These are phyloP conservation scores for Heliconius erato DNA, from an alignment of 2,888 invertebrate species.

Conservation along the genomic window DNA sequence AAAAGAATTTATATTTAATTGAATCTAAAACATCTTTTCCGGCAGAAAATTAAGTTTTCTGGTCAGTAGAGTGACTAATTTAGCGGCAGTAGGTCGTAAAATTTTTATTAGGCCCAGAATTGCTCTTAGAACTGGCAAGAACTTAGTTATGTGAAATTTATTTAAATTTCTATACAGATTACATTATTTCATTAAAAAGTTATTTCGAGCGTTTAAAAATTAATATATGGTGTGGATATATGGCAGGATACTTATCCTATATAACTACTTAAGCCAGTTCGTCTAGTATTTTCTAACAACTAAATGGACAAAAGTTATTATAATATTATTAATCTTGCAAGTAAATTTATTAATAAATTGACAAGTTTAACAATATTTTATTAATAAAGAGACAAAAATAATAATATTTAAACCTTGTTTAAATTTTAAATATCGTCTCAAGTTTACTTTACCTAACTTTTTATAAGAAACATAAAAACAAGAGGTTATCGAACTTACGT, in stretches of 20 bases:
- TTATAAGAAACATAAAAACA: background rate
- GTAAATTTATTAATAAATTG: background rate
- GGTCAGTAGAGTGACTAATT: constrained; percentile 30
- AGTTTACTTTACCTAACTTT: background rate
- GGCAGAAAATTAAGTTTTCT: constrained; percentile 31
- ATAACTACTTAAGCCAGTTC: too few species aligned
- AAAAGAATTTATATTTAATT: constrained; percentile 14
- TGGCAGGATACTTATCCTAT: too few species aligned
- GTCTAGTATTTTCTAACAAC: too few species aligned
- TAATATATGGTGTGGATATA: background rate
- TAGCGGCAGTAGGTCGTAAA: constrained; percentile 24
- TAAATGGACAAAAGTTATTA: too few species aligned
- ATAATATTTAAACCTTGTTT: too few species aligned
- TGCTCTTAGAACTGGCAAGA: constrained; percentile 22
- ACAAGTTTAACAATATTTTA: background rate
- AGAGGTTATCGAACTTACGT: constrained; percentile 28
- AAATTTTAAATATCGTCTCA: background rate
- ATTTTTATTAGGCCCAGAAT: constrained; percentile 29
- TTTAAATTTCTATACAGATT: constrained; percentile 16
- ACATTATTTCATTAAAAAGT: background rate
- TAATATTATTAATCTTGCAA: too few species aligned
- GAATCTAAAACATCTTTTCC: constrained; percentile 16
- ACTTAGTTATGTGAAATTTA: constrained; percentile 27
- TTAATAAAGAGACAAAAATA: background rate
- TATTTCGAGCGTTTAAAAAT: background rate